phyloP scores from a whole-genome alignment of 1,140 invertebrate species.

The Drosophila pectinifera region DNA sequence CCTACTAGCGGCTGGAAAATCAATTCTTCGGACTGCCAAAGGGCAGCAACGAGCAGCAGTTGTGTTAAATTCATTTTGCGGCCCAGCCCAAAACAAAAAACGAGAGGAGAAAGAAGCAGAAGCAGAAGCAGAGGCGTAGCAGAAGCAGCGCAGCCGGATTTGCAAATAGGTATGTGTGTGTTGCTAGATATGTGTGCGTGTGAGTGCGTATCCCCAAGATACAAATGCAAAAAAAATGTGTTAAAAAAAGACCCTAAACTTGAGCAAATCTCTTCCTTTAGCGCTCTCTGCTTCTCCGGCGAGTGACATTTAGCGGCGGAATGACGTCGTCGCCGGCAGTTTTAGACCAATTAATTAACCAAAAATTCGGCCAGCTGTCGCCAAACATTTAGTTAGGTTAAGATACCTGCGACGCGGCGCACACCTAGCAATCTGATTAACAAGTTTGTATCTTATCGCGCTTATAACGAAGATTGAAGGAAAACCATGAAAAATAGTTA shows the following conservation, averaged over 20 bases:
- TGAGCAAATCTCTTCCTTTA: conserved; percentile 50
- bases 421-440: conserved; percentile 22
- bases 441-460: conserved; percentile 40
- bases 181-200: conserved; percentile 28
- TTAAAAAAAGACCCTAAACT: conserved; percentile 76
- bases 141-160: conserved; percentile 73
- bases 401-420: conserved; percentile 4
- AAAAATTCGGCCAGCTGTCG: conserved; percentile 45
- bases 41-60: conserved; percentile 67
- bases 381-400: conserved; percentile 39
- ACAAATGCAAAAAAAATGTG: conserved; percentile 41
- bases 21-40: conserved; percentile 71
- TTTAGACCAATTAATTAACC: conserved; percentile 58
- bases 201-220: conserved; percentile 57
- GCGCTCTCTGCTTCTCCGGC: conserved; percentile 1
- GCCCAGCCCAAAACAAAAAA: conserved; percentile 76
- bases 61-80: conserved; percentile 55
- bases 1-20: conserved; percentile 71
- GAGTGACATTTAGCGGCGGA: conserved; percentile 49
- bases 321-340: conserved; percentile 63
- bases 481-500: conserved; percentile 55
- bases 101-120: conserved; percentile 46
- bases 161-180: conserved; percentile 62
- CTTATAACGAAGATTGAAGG: neutral
- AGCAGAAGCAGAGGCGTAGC: conserved; percentile 36